Base-by-base conservation (phyloP, 2,113 vertebrate species). In the Abramis brama region DNA sequence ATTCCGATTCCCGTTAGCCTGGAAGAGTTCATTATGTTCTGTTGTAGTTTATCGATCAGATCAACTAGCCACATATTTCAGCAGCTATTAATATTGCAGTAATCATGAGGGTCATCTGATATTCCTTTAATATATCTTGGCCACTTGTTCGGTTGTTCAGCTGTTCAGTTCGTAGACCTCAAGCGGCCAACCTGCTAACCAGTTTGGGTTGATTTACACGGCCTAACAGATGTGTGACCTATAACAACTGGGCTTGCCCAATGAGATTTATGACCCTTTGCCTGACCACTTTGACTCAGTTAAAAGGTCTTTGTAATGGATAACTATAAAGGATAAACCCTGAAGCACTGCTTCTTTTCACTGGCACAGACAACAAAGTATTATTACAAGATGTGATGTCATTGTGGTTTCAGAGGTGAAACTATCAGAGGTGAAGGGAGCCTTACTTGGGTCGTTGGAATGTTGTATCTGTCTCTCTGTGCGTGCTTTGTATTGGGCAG, bases 251-350 rank as follows among this genome's bases (percentile, higher is more conserved):
- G 55, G 55, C 39, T 64, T n/a, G 39, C 52, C 36, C n/a, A 45
- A 4, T 62, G 64, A 52, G 43, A 83, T 75, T 83, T 82, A 57
- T 82, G 75, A 57, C 73, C 81, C 71, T 83, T 76, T 52, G 27
- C 23, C 74, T 73, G 39, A 85, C 66, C 74, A 27, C 84, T 55
- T 21, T 75, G 80, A 83, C 64, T 73, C 71, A 52, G 19, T 74
- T 64, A 17, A 45, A 55, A 86, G 64, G 59, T 78, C 74, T 79
- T 30, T 45, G 79, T 66, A 86, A 79, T 88, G 84, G 73, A 25
- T 80, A 83, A 88, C 79, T 57, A 73, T 66, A 45, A 60, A 79
- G 64, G 75, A 71, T 79, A 79, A 57, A 71, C 78, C 76, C 66
- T 68, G 30, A 70, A 45, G 62, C 36, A 9, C n/a, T 64, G 23